Base-by-base conservation (phyloP, 1,140 invertebrate species). In the Zophobas atratus region DNA sequence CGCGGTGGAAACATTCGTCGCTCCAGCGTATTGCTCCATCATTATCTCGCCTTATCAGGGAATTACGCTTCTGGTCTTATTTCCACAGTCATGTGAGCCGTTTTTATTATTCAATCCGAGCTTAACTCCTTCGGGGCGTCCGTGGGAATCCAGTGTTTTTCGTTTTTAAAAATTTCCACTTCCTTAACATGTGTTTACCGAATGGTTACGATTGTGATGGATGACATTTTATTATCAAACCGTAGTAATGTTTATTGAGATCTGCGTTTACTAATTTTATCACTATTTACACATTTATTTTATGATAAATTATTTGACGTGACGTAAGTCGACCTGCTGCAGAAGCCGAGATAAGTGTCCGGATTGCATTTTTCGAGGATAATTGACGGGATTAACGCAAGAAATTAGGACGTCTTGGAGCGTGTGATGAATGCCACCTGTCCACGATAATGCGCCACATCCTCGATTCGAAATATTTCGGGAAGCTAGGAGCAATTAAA, bases 281-380 rank as follows among this genome's bases (percentile, higher is more conserved):
- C 60, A 67, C 6, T 67, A 67, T 67, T 67, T 67, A 67, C 60
- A 67, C 60, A 67, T 67, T 67, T 67, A 67, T 67, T 67, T 67
- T 67, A 46, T 41, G 60, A 67, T 67, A 67, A 67, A 38, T 63
- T 63, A 63, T 41, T 63, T 63, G 39, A 63, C 43, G 8, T 63
- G 8, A 38, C 38, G 39, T 33, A 43, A 67, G 32, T 57, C 60
- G 41, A n/a, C 57, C 43, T 57, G 55, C 34, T 63, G 38, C 57
- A 41, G 38, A 35, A 63, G 8, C 35, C 1, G n/a, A 63, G 60
- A 67, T 67, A 67, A 67, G 43, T 0, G n/a, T 67, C 43, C 3
- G 43, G 43, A 46, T 8, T 4, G 43, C 8, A 46, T 46, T 46
- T 46, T 4, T 46, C 43, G 6, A 3, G 36, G 32, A 57, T 35